Base-by-base conservation (phyloP, 2,797 vertebrate genomes). In the Rhabdomys pumilio region DNA sequence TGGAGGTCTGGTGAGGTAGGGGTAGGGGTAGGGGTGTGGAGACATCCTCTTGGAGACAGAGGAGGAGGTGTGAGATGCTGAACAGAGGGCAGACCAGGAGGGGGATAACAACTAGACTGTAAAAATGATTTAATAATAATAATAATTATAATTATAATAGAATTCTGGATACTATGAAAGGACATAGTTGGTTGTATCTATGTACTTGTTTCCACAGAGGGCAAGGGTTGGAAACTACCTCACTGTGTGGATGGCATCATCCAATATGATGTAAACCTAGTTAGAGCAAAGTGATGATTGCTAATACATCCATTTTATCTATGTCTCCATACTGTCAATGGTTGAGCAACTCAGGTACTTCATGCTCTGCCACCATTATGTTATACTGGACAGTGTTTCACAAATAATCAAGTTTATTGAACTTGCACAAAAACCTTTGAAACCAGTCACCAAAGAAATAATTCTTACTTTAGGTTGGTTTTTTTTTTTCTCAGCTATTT, bases 1-100 rank as follows among this genome's bases (percentile, higher is more conserved):
- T 3, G 67, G 17, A 72, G 17, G 67, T 72, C 17, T 72, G 7
- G 17, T 19, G 7, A 3, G 67, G 67, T 72, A 7, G 15, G 14
- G 1, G 67, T 72, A 7, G 15, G 14, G 1, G 2, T n/a, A 11
- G 61, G 7, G 14, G 31, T 15, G 17, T 38, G 17, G 17, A 0
- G 2, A n/a, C 17, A 72, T n/a, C 17, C 17, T 72, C 67, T 72
- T 38, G 34, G 17, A n/a, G 34, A 72, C 67, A n/a, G 17, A 17
- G 15, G 34, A 38, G 17, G 34, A n/a, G 17, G 17, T 72, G 20
- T n/a, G 7, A 17, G 67, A 72, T 20, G n/a, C n/a, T 34, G 17
- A 38, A 38, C 34, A 38, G 67, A 72, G 67, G 67, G 17, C 14
- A 34, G 15, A 72, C 67, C 17, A 20, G 67, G 31, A 19, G 14